Base-by-base conservation (phyloP, 2,888 invertebrate species). In the Cataglyphis rosenhaueri region DNA sequence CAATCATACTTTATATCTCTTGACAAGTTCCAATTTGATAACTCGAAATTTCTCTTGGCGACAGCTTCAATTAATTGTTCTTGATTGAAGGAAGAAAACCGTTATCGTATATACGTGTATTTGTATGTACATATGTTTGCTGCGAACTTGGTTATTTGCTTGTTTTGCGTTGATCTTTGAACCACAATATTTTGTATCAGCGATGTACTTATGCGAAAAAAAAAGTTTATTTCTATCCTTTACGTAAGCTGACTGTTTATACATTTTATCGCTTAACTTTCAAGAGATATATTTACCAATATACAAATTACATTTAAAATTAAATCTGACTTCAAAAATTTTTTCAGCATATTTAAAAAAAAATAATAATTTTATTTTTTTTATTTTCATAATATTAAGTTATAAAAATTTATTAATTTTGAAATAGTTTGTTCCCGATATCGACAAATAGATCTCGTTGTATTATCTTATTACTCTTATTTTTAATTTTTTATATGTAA, bases 161-260 rank as follows among this genome's bases (percentile, higher is more conserved):
- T 55, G 25, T 29, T 41, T 48, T 71, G 10, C 32, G 4, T 55
- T 55, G 6, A 65, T 55, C 21, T 52, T 6, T 3, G 3, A 38
- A 3, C 38, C 6, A 55, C 38, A 76, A 76, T 66, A 76, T 66
- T 76, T 66, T 38, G 4, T 25, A 38, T 66, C 52, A 38, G n/a
- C 15, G 29, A 59, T n/a, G n/a, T 52, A 61, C 15, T 18, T 12
- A 1, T 8, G 44, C 29, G 41, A 41, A 38, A 25, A 38, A 38
- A 52, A 52, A 38, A 21, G 3, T 35, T 21, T 74, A 66, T 48
- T 73, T 57, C 59, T 29, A 41, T 38, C 18, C 8, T 10, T 74
- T 74, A 62, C 64, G 3, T 52, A 38, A 65, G 8, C 35, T 32
- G 55, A 38, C 29, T 29, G 38, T 5, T 65, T 25, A 25, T 25